Conservation (phyloP, 2,888 invertebrate species). For the Andrena bicolor region DNA sequence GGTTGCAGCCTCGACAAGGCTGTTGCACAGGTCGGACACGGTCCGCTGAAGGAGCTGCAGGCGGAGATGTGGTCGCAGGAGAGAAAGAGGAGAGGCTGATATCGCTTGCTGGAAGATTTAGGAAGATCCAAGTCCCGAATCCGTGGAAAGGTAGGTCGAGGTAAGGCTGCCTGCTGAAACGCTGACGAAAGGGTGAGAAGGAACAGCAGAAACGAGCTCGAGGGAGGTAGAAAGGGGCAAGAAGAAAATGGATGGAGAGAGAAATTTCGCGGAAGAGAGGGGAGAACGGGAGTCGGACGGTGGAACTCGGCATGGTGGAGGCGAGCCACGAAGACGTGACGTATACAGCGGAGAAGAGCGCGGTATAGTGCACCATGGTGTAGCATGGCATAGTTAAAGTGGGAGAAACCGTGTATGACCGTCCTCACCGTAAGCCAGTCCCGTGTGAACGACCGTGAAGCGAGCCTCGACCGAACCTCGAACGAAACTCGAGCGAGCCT, state of each 20-base stretch:
- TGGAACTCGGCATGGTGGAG: slow-evolving; percentile 58
- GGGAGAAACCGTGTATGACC: slow-evolving; percentile 77
- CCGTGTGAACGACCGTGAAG: slow-evolving; percentile 83
- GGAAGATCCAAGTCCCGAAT: slow-evolving; percentile 36
- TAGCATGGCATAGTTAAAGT: slow-evolving; percentile 72
- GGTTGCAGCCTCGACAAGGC: neutral
- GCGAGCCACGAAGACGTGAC: slow-evolving; percentile 69
- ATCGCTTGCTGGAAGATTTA: slow-evolving; percentile 13
- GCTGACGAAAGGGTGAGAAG: slow-evolving; percentile 2
- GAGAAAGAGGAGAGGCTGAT: slow-evolving; percentile 1
- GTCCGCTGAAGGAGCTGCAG: slow-evolving; percentile 30
- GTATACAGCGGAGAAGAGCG: slow-evolving; percentile 56
- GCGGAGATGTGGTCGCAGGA: neutral
- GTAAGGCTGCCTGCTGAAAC: slow-evolving; percentile 19
- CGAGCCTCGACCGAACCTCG: slow-evolving; percentile 60
- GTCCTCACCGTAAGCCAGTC: slow-evolving; percentile 78
- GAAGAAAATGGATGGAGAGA: slow-evolving; percentile 49
- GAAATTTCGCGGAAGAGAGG: slow-evolving; percentile 47
- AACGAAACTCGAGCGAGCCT: slow-evolving; percentile 54
- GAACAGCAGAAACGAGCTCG: slow-evolving; percentile 8
- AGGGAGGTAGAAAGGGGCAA: neutral
- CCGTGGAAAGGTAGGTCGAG: slow-evolving; percentile 55
- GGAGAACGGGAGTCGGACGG: slow-evolving; percentile 50
- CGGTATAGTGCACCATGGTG: slow-evolving; percentile 66
- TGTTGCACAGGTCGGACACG: slow-evolving; percentile 47